Evolutionary conservation across 2,113 vertebrate genomes (phyloP).

Genomic region (Sturnira hondurensis): DNA sequence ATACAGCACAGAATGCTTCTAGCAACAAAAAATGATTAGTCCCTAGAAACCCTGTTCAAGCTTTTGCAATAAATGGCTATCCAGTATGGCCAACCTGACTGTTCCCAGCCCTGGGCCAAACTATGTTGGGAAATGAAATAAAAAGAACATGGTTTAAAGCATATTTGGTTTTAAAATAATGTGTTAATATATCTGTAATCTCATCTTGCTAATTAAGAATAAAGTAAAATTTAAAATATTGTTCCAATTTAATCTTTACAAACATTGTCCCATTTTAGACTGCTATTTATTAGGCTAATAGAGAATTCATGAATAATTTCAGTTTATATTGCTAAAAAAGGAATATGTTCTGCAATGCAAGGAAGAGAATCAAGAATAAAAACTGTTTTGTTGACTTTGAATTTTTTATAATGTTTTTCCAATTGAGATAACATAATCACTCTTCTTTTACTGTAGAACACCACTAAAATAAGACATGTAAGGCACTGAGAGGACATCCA

Average conservation of each 20-base stretch:
- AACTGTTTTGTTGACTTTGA: background rate
- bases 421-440: background rate
- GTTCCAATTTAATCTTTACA: background rate
- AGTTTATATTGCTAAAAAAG: conserved; percentile 11
- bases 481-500: background rate
- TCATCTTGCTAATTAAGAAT: background rate
- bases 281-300: background rate
- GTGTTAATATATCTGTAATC: background rate
- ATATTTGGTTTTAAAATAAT: background rate
- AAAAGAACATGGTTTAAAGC: background rate
- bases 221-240: conserved; percentile 12
- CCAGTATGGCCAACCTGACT: background rate
- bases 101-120: background rate
- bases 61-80: background rate
- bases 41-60: background rate
- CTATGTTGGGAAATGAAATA: background rate
- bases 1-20: background rate
- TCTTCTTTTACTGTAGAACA: background rate
- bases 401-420: background rate
- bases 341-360: background rate
- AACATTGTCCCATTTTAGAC: background rate
- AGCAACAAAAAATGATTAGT: background rate
- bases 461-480: background rate
- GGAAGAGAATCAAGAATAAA: conserved; percentile 20
- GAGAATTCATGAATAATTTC: background rate